Base-by-base conservation (phyloP, 1,140 invertebrate species). In the Anoplolepis gracilipes region DNA sequence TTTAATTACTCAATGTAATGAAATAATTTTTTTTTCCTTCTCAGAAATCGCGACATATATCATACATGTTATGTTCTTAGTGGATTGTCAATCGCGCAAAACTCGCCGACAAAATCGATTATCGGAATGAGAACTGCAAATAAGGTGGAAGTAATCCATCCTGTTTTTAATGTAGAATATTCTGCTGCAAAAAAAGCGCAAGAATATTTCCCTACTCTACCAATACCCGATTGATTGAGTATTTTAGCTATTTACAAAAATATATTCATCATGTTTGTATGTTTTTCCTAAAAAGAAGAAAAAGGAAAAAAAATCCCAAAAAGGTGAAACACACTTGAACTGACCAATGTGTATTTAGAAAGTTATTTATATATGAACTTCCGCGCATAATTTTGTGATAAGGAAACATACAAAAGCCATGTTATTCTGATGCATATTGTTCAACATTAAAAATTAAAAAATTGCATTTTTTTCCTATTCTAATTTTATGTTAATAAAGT, bases 41-140 rank as follows among this genome's bases (percentile, higher is more conserved):
- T 84, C 94, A 98, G 98, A 94, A 95, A 96, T 72, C 95, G 97
- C 88, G 99, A 99, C 95, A 96, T 98, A 79, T 99, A 99, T 94
- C 99, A 99, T 93, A 99, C 99, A 0, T 99, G 99, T 94, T 99
- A 99, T 92, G 97, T 97, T 2, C 94, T 99, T 3, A 99, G 98
- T 95, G 99, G 99, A n/a, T 95, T 99, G 25, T 98, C 99, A 28
- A 96, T 99, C 73, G 97, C 98, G 42, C 99, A 99, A 95, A 97
- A 99, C 95, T 97, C 97, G 61, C 95, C 96, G 55, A 94, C 93
- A 61, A 94, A 95, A 46, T 88, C 93, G 72, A 90, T 95, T 53
- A 84, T 94, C 67, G 93, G 92, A 49, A 62, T 70, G 13, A 72
- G 84, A 22, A 42, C 87, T 5, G 59, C 85, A 19, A 95, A 95